Percentiles rank a stretch among this genome's conserved stretches.
Evolutionary conservation across 2,113 vertebrate genomes (phyloP).

Genomic region (Pedetes capensis): DNA sequence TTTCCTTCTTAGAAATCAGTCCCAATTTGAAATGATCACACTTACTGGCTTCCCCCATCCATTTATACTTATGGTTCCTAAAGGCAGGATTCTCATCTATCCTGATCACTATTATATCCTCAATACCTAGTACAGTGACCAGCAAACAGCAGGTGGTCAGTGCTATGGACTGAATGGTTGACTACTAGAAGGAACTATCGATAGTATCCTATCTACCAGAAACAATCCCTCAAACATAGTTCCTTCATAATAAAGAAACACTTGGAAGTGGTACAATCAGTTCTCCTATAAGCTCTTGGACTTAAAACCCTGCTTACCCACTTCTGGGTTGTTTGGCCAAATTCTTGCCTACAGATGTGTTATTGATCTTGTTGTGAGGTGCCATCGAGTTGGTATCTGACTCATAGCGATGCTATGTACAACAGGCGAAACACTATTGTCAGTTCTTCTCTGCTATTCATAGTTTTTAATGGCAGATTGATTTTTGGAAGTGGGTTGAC

Average conservation of each 20-base stretch:
- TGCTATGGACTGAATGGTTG: neutral
- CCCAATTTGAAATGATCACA: neutral
- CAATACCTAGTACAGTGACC: neutral
- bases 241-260: neutral
- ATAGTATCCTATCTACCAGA: neutral
- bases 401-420: too few relatives aligned
- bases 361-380: too few relatives aligned
- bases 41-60: neutral
- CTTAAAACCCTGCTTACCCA: neutral
- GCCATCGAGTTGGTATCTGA: too few relatives aligned
- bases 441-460: too few relatives aligned
- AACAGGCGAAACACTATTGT: too few relatives aligned
- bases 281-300: neutral
- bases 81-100: neutral
- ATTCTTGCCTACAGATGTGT: neutral
- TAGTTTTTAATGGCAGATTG: too few relatives aligned
- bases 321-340: slow-evolving; percentile 3
- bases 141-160: neutral
- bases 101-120: neutral
- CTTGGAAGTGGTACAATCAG: neutral
- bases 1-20: slow-evolving; percentile 5
- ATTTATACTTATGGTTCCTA: neutral
- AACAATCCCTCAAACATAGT: neutral
- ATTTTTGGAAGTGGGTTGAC: too few relatives aligned
- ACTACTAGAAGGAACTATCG: neutral